A percentile compares a stretch with the other conserved stretches of the same genome.
Conservation (phyloP, 2,888 invertebrate genomes). For the Phyto melanocephala region DNA sequence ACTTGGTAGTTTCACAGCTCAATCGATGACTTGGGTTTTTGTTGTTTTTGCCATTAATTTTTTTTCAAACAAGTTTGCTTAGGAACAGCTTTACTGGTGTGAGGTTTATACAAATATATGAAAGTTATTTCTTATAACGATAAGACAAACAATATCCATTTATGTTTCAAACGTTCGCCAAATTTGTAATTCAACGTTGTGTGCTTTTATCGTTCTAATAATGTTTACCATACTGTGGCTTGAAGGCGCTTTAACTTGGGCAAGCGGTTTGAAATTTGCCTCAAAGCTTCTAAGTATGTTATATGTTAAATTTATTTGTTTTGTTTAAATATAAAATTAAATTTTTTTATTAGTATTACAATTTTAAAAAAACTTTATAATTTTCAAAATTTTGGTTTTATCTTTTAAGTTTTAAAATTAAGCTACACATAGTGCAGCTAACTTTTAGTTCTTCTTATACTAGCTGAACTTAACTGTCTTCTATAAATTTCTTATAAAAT, state of each 20-base stretch:
- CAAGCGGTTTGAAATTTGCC: background rate
- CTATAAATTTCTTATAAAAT: background rate
- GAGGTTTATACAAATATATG: background rate
- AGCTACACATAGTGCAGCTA: no score
- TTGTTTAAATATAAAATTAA: no score
- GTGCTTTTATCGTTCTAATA: background rate
- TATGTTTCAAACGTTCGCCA: constrained; percentile 22
- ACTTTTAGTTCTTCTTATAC: no score
- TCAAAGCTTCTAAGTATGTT: no score
- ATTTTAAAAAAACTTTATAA: no score
- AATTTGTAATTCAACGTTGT: background rate
- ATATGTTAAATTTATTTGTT: no score
- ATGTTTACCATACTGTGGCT: background rate
- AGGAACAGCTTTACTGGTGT: background rate
- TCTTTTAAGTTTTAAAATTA: no score
- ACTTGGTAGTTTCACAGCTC: background rate
- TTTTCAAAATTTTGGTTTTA: no score
- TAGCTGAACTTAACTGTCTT: no score
- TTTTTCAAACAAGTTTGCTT: constrained; percentile 7
- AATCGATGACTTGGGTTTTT: constrained; percentile 45
- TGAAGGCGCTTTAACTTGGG: background rate
- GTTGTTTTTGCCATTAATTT: background rate
- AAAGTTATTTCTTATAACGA: constrained; percentile 20
- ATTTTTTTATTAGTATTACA: no score
- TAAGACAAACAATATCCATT: constrained; percentile 37